phyloP scores from a whole-genome alignment of 2,113 vertebrate species.

The Xiphorhynchus elegans region DNA sequence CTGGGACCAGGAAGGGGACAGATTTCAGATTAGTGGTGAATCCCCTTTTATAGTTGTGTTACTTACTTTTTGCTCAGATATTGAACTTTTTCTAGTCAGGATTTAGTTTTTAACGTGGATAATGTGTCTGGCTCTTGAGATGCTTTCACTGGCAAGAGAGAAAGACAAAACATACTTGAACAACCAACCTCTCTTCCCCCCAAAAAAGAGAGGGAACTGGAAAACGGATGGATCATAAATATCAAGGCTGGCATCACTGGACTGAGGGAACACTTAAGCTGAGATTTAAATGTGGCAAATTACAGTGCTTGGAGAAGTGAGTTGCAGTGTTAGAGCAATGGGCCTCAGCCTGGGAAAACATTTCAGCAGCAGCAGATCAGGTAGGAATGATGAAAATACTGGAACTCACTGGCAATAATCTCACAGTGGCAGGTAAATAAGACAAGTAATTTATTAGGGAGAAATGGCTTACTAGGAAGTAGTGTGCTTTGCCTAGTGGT shows the following conservation, averaged over 20 bases:
- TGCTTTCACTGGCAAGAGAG: not conserved
- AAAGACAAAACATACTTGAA: not conserved
- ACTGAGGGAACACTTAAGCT: not conserved
- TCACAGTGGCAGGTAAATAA: not conserved
- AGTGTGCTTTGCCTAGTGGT: not conserved
- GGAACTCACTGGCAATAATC: not conserved
- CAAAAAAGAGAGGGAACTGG: not conserved
- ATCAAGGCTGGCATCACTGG: not conserved
- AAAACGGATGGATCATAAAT: not conserved
- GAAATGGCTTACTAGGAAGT: not conserved
- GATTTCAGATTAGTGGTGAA: not conserved
- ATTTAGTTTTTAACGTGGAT: not conserved
- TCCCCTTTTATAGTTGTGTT: not conserved
- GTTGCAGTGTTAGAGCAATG: not conserved
- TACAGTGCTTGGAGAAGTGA: not conserved
- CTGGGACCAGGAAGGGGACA: not conserved
- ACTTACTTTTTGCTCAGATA: not conserved
- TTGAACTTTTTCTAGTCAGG: not conserved
- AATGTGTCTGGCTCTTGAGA: not conserved
- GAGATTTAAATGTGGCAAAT: not conserved
- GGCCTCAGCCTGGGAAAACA: not conserved
- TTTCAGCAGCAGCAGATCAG: not conserved
- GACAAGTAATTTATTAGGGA: not conserved
- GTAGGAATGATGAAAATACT: not conserved
- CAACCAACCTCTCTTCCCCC: not conserved